These are phyloP conservation scores for Onychomys leucogaster DNA, from an alignment of 2,797 vertebrate genomes.

Conservation along the genomic window DNA sequence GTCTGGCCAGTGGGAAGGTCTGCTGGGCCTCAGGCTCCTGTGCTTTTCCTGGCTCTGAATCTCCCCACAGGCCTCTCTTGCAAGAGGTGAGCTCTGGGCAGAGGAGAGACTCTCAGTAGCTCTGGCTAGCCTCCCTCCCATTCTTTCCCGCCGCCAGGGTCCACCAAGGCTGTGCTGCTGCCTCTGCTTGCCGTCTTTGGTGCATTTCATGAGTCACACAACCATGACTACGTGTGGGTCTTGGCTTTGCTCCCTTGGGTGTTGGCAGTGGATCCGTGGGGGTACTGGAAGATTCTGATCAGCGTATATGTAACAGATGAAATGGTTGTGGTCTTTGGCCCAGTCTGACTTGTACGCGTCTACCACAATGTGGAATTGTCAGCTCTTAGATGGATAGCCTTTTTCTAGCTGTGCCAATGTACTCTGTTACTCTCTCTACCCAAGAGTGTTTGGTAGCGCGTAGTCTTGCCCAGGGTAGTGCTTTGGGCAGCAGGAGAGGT, in stretches of 20 bases:
- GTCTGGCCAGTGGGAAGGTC: neutral
- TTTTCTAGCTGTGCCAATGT: neutral
- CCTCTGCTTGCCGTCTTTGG: neutral
- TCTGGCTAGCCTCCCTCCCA: neutral
- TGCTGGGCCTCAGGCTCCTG: neutral
- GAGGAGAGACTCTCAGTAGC: neutral
- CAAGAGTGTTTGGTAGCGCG: neutral
- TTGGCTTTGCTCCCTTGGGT: neutral
- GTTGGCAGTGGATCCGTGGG: neutral
- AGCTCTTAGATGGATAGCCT: neutral
- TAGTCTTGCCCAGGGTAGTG: neutral
- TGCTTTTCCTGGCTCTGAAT: neutral
- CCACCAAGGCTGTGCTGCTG: neutral
- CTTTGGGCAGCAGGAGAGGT: neutral
- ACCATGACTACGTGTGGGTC: neutral
- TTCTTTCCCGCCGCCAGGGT: neutral
- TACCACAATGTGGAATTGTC: neutral
- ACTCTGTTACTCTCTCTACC: neutral
- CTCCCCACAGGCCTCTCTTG: neutral
- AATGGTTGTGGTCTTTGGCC: constrained; percentile 35
- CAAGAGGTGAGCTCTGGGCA: neutral
- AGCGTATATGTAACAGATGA: neutral
- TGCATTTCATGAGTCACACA: constrained; percentile 58
- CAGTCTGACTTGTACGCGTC: neutral
- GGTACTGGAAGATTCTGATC: constrained; percentile 30